Base-by-base conservation (phyloP, 37 sponge, comb jelly and placozoan genomes). In the Chondrilla cf. caribensis region DNA sequence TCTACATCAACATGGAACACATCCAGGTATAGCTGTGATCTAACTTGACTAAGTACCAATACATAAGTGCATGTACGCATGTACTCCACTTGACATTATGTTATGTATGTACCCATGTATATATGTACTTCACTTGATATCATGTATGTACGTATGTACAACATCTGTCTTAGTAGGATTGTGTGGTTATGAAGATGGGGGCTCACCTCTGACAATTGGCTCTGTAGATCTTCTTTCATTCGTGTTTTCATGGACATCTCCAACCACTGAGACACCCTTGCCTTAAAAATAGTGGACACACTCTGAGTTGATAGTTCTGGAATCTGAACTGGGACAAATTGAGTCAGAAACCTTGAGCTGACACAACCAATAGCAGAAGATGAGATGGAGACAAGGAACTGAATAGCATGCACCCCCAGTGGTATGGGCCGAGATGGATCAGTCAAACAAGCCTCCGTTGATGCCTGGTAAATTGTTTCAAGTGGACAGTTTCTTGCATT, bases 371-470 rank as follows among this genome's bases (percentile, higher is more conserved):
- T 51, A 11, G 55, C 72, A 0, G 32, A 47, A n/a, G 92, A 71
- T 19, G 59, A 25, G 38, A 81, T 64, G 0, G 88, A 77, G 0
- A 62, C 70, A 14, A 87, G 35, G 58, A 70, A 84, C 44, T 40
- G 62, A 9, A 82, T 77, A 38, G 54, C 55, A 72, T 77, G 73
- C 54, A 91, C 25, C 24, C 32, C 24, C 66, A 79, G 86, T 28
- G 64, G 51, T 44, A 54, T 81, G 58, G 15, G 21, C 17, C 88
- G 54, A 5, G 22, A 24, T 5, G 43, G 31, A 33, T 82, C 86
- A 18, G 64, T 64, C 33, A 91, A 29, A 58, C 33, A 38, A 25
- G 38, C 33, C 29, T 88, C 86, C 4, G 19, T 7, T 19, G 76
- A 21, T 24, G 80, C 54, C 21, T 78, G 84, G 26, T 58, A 40